Evolutionary conservation across 1,140 invertebrate genomes (phyloP).

Genomic region (Schlechtendalia chinensis): DNA sequence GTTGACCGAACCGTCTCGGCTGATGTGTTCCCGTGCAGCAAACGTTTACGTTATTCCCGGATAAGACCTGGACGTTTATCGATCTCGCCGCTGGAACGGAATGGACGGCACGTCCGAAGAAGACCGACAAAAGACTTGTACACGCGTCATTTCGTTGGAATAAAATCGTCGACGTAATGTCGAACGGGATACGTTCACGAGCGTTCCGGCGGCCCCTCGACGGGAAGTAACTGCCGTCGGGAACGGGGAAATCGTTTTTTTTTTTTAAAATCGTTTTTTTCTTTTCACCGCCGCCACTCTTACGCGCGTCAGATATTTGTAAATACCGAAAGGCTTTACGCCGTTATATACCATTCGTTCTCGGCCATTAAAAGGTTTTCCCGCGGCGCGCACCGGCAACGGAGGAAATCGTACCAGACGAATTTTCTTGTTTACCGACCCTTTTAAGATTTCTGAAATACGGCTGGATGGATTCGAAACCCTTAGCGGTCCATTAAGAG

Average conservation of each 20-base stretch:
- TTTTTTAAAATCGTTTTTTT: no score
- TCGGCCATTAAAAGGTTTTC: slow-evolving; percentile 24
- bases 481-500: neutral
- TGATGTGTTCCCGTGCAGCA: no score
- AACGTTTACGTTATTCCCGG: no score
- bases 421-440: slow-evolving; percentile 15
- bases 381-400: no score
- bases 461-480: neutral
- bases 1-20: no score
- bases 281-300: slow-evolving; percentile 12
- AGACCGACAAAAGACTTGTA: neutral
- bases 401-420: slow-evolving; percentile 11
- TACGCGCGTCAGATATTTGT: neutral
- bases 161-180: slow-evolving; percentile 11
- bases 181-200: neutral
- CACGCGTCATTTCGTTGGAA: neutral
- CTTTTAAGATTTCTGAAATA: slow-evolving; percentile 26
- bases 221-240: neutral
- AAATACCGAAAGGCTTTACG: slow-evolving; percentile 29
- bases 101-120: neutral
- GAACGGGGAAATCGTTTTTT: neutral
- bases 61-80: neutral
- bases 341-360: slow-evolving; percentile 9
- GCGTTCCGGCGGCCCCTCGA: neutral
- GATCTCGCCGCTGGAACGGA: neutral